phyloP scores from a whole-genome alignment of 2,797 vertebrate species.

The Anguilla obscura region DNA sequence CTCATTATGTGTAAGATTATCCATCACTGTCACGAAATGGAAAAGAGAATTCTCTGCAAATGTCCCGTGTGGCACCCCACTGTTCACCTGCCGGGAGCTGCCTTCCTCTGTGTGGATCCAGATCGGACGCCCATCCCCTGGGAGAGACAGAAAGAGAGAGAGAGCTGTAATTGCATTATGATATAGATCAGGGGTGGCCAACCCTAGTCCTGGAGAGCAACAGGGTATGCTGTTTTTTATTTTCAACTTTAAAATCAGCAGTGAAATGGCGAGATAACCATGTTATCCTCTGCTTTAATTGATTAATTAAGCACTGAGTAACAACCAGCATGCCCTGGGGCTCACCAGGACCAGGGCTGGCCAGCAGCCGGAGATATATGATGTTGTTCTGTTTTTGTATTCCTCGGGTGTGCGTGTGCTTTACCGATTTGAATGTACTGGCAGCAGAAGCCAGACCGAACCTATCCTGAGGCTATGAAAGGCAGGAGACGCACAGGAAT shows the following conservation, averaged over 20 bases:
- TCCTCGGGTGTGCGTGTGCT: background rate
- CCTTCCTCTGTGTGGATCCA: slow-evolving; percentile 62
- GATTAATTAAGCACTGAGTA: background rate
- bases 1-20: background rate
- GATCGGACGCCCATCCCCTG: slow-evolving; percentile 65
- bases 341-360: background rate
- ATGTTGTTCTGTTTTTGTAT: background rate
- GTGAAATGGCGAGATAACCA: background rate
- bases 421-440: background rate
- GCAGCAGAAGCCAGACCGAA: background rate
- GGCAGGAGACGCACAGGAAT: background rate
- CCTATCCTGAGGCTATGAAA: background rate
- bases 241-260: background rate
- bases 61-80: background rate
- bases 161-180: background rate
- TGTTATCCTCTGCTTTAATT: background rate
- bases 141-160: background rate
- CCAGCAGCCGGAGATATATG: background rate
- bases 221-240: background rate
- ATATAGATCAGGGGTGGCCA: background rate
- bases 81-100: slow-evolving; percentile 45
- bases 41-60: background rate
- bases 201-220: background rate
- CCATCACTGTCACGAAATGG: background rate
- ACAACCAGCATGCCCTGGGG: background rate